A percentile compares a stretch with the other conserved stretches of the same genome.
These are phyloP conservation scores for Platyura marginata DNA, from an alignment of 1,140 invertebrate species.

Conservation along the genomic window DNA sequence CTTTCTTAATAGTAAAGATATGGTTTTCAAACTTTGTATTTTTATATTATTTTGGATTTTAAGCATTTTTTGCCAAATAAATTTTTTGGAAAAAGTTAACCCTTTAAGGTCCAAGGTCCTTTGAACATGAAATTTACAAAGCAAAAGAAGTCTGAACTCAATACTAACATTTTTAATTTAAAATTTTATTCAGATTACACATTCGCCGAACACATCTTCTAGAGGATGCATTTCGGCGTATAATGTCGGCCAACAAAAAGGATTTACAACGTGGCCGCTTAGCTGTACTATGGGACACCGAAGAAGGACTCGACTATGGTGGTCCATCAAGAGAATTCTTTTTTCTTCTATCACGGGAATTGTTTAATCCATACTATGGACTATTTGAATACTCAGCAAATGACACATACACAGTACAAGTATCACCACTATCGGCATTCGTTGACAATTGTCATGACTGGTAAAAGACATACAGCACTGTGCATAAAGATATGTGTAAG, in stretches of 20 bases:
- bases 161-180: no score
- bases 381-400: constrained; percentile 97
- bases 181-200: constrained; percentile 59
- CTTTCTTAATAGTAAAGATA: no score
- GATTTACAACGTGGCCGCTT: constrained; percentile 89
- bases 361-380: constrained; percentile 97
- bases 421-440: constrained; percentile 92
- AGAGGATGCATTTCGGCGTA: constrained; percentile 90
- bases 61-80: no score
- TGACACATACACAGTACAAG: constrained; percentile 94
- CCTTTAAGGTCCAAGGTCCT: no score
- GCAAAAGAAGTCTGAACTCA: neutral
- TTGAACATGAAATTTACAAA: neutral
- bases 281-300: constrained; percentile 87
- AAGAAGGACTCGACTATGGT: constrained; percentile 94
- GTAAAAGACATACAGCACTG: no score
- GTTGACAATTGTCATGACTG: constrained; percentile 97
- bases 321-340: constrained; percentile 94
- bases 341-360: constrained; percentile 83
- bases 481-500: no score
- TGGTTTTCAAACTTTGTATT: no score
- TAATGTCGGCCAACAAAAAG: constrained; percentile 91
- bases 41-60: no score
- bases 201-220: constrained; percentile 82
- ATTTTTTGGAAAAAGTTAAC: no score